Evolutionary conservation across 2,113 vertebrate genomes (phyloP), one percentile per base, ranked within the genome.

Genomic region (Eulemur macaco): DNA sequence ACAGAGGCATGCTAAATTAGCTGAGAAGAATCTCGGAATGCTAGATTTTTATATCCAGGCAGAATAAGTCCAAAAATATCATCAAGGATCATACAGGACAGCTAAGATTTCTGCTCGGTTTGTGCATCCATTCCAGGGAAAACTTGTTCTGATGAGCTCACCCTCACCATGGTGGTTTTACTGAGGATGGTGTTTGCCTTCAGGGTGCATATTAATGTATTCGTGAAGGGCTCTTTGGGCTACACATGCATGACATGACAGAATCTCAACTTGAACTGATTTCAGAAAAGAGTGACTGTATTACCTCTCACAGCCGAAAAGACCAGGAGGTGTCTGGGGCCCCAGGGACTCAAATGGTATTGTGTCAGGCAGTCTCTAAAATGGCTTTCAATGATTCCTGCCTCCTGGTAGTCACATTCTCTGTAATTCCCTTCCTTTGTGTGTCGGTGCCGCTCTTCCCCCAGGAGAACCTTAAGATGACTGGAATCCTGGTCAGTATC

Each of bases 1-100:
- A 83, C 64, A 95, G 15, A 74, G 54, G 37, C 93, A 89, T 83
- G 73, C 50, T 96, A 97, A 96, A 94, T 95, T 95, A 97, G 91
- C 89, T 86, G 89, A 93, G 86, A 96, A 96, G 86, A 89, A 34
- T 86, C 68, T 91, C 95, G 83, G 73, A 97, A 86, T 89, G 42
- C 60, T 93, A 52, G 45, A 56, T 39, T 92, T 95, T 92, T 92
- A 74, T 94, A 96, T 73, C 50, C 63, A 97, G 81, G 45, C 81
- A 96, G 84, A 91, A 77, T 37, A 85, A 93, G 63, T 69, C n/a
- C 56, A 90, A 94, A 96, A 94, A 86, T 94, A 78, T 54, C 90
- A 60, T 68, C 66, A 80, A 80, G 23, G 69, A 69, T 87, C 66
- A 7, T 23, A 82, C 5, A 86, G 93, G 60, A 83, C 31, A 50